Base-by-base conservation (phyloP, 2,888 invertebrate genomes). In the Melanchra persicariae region DNA sequence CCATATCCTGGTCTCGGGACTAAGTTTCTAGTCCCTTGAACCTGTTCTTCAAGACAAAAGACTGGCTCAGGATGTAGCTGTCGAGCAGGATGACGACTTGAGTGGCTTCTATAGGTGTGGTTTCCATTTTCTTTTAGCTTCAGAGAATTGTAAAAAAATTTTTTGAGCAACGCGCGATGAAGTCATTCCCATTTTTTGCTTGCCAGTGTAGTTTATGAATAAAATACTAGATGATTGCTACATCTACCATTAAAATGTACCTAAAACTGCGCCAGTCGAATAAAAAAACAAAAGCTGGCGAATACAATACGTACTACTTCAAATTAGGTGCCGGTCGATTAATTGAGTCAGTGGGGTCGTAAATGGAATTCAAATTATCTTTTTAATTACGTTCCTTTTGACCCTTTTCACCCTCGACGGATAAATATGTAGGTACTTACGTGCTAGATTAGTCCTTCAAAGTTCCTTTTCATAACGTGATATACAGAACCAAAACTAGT, bases 361-460 rank as follows among this genome's bases (percentile, higher is more conserved):
- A 51, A 78, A 54, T 57, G 79, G 79, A 72, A 73, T 79, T 47
- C 54, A 19, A 61, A 61, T 73, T 52, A 65, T 49, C 34, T 65
- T 52, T 72, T 79, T 79, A 66, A 79, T 79, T 66, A 47, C 37
- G n/a, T 22, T 62, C 47, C 12, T 73, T 79, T 47, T 17, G 59
- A 40, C 15, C 61, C 58, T 43, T 79, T 73, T 49, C 12, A 49
- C 15, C 49, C 52, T 49, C 9, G n/a, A 52, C 5, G 45, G 7
- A 19, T 22, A 19, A 26, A 49, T 58, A 51, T 19, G 22, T 26
- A 34, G 5, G 45, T 19, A 5, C 2, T 2, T 30, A 51, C 15
- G 58, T 54, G 54, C 17, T 55, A 55, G 24, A 9, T n/a, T 30
- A n/a, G 10, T 15, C 47, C 43, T 49, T 43, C n/a, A 15, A 70